Evolutionary conservation across 2,888 invertebrate species (phyloP).

Genomic region (Camponotus fellah): DNA sequence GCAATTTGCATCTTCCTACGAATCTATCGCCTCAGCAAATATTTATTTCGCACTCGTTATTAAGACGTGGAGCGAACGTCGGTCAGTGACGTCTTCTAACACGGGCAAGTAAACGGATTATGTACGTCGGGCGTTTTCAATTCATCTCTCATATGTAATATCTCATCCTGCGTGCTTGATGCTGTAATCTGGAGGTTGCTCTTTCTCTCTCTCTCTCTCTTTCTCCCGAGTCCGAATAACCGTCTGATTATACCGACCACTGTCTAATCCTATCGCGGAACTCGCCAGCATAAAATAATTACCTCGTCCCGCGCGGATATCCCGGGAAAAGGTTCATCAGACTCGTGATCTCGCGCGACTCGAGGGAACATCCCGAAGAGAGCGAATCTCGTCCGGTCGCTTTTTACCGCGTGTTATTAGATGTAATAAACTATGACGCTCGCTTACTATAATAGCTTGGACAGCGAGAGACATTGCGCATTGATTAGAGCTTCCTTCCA

Average conservation of each 20-base stretch:
- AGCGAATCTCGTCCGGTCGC: constrained; percentile 46
- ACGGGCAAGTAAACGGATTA: constrained; percentile 8
- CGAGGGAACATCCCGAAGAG: constrained; percentile 38
- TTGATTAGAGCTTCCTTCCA: constrained; percentile 29
- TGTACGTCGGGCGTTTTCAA: constrained; percentile 14
- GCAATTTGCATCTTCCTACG: not conserved
- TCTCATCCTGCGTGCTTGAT: constrained; percentile 1
- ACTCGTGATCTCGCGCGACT: constrained; percentile 30
- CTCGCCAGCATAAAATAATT: constrained; percentile 55
- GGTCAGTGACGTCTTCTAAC: not conserved
- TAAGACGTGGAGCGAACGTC: constrained; percentile 1
- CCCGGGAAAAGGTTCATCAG: constrained; percentile 16
- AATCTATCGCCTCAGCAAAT: not conserved
- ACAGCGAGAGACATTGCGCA: constrained; percentile 29
- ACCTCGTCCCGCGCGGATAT: constrained; percentile 18
- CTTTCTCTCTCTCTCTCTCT: not conserved
- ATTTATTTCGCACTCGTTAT: not conserved
- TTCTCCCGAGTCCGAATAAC: constrained; percentile 28
- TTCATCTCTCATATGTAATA: constrained; percentile 15
- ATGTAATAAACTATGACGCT: constrained; percentile 65
- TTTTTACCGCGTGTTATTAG: constrained; percentile 63
- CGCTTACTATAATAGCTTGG: constrained; percentile 57
- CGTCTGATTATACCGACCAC: constrained; percentile 35
- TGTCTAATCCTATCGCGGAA: constrained; percentile 46
- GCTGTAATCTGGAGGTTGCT: constrained; percentile 25